Conservation (phyloP, 2,113 vertebrate species). For the Oryzias curvinotus region DNA sequence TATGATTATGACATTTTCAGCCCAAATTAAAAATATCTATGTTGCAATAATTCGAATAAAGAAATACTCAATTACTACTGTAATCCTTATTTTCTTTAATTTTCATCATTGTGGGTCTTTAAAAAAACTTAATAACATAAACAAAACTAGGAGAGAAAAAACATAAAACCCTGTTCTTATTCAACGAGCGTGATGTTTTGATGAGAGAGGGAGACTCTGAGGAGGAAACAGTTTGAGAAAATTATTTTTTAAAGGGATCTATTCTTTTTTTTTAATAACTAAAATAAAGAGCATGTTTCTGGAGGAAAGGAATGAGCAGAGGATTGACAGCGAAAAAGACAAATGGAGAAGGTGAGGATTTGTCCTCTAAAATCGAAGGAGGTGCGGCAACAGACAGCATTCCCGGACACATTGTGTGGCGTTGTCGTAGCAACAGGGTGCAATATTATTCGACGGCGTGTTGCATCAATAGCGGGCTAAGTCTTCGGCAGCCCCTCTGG, state of each 20-base stretch:
- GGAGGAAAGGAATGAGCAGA: conserved; percentile 6
- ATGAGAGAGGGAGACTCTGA: neutral
- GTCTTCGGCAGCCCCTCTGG: conserved; percentile 38
- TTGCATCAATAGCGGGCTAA: conserved; percentile 60
- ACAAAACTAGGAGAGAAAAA: too few species aligned
- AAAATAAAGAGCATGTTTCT: conserved; percentile 17
- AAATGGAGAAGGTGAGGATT: conserved; percentile 34
- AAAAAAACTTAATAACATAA: too few species aligned
- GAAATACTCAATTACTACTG: too few species aligned
- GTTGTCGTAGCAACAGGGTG: conserved; percentile 65
- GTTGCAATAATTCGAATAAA: too few species aligned
- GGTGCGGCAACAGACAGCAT: conserved; percentile 56
- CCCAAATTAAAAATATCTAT: too few species aligned
- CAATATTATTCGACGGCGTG: conserved; percentile 54
- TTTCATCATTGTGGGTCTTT: too few species aligned
- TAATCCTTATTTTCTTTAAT: too few species aligned
- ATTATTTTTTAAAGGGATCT: too few species aligned
- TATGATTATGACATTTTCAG: too few species aligned
- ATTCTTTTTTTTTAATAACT: neutral
- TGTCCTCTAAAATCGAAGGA: conserved; percentile 47
- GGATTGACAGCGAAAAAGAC: neutral
- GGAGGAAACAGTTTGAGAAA: neutral
- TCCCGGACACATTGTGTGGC: conserved; percentile 65
- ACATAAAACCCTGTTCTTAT: too few species aligned
- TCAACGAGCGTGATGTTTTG: neutral